These are phyloP conservation scores for Aphelocoma californica DNA, from an alignment of 2,797 vertebrate species.

Conservation along the genomic window DNA sequence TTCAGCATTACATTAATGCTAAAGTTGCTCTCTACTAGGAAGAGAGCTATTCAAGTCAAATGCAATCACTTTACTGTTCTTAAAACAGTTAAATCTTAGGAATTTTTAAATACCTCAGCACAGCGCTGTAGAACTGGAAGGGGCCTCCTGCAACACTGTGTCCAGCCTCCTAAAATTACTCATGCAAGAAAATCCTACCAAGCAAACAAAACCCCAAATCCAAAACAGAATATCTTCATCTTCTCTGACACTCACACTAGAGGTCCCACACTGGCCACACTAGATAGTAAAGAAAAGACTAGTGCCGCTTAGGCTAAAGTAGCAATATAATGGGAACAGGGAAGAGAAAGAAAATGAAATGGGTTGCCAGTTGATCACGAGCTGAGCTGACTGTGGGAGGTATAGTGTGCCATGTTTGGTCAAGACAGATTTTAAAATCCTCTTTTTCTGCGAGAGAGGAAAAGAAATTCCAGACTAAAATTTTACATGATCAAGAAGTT, in stretches of 20 bases:
- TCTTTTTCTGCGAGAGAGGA: not conserved
- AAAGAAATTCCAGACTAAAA: not conserved
- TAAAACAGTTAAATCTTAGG: not conserved
- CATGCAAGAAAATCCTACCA: rapidly evolving
- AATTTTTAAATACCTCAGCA: not conserved
- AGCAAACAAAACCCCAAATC: not conserved
- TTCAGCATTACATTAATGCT: not conserved
- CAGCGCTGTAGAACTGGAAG: not conserved
- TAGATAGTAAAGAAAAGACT: not conserved
- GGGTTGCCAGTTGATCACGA: not conserved
- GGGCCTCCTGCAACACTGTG: not conserved
- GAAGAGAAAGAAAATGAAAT: not conserved
- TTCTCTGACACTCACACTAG: not conserved
- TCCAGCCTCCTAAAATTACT: not conserved
- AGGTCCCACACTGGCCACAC: not conserved
- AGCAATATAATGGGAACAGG: not conserved
- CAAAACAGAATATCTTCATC: not conserved
- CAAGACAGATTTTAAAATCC: not conserved
- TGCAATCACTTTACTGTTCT: not conserved
- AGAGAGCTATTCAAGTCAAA: not conserved
- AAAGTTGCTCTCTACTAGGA: not conserved
- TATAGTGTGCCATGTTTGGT: not conserved
- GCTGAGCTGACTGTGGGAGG: not conserved
- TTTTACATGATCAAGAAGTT: not conserved
- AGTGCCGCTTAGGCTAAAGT: not conserved